Base-by-base conservation (phyloP, 2,888 invertebrate genomes). In the Cabera pusaria region DNA sequence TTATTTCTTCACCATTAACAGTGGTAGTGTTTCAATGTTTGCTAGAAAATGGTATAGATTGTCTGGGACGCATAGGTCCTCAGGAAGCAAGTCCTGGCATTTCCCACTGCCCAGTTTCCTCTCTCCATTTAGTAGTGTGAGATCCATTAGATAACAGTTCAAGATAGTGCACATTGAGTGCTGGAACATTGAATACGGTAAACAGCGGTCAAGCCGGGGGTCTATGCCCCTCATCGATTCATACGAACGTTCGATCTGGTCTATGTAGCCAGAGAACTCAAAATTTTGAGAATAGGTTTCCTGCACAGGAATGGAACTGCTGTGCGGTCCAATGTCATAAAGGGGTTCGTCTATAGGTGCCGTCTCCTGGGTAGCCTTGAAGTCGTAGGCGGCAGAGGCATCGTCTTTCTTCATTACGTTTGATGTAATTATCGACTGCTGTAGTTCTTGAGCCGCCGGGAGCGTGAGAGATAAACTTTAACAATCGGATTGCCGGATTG, bases 271-370 rank as follows among this genome's bases (percentile, higher is more conserved):
- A 0, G 47, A 33, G 1, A 59, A 48, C 0, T 62, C 58, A 20
- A 52, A 49, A 5, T 58, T 58, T 5, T 57, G 54, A 0, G 46
- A 44, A 6, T 59, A 56, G 0, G 0, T 32, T 3, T 57, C 59
- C 8, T 59, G 58, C 0, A 56, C 48, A 0, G 58, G 56, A 0
- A 59, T 56, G 0, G 53, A 49, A 4, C 53, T 56, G 0, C 47
- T 33, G 11, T 59, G 60, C 0, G 59, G 59, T 0, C 59, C 59
- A 0, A 61, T n/a, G 14, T 64, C 61, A 4, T 60, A 60, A 0
- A 64, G 5, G 0, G 59, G 59, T 10, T 59, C 57, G n/a, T 64
- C 59, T 0, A 50, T 16, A 0, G 57, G 59, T 0, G 49, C 41
- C 0, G 56, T 56, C 6, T 58, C 56, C 0, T 56, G 38, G 1